These are phyloP conservation scores for Neolamprologus caudopunctatus DNA, from an alignment of 2,113 vertebrate species.

Conservation along the genomic window DNA sequence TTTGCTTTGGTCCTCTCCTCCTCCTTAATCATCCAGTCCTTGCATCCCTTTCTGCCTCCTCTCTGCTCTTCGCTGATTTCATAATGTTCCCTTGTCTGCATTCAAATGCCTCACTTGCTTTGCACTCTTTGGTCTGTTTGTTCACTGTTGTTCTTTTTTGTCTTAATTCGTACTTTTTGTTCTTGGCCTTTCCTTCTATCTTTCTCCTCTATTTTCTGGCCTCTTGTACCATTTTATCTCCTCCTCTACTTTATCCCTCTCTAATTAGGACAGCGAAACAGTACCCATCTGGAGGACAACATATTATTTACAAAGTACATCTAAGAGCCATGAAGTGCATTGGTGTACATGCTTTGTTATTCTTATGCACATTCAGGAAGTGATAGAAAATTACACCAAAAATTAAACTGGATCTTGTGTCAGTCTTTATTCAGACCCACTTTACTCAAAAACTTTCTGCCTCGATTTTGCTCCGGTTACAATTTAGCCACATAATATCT, in stretches of 20 bases:
- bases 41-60: not conserved
- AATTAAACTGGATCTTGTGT: rapidly evolving
- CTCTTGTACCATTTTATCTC: not conserved
- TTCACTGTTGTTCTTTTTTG: not conserved
- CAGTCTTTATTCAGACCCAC: not conserved
- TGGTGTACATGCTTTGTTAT: not conserved
- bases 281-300: constrained; percentile 9
- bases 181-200: not conserved
- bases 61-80: not conserved
- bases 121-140: not conserved
- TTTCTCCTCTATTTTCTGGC: not conserved
- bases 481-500: not conserved
- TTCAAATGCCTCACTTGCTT: not conserved
- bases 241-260: not conserved
- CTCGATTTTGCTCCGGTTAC: rapidly evolving
- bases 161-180: not conserved
- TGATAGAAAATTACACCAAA: not conserved
- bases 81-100: not conserved
- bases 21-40: constrained; percentile 35
- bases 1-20: constrained; percentile 1
- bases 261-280: constrained; percentile 15
- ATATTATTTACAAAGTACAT: constrained; percentile 13
- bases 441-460: not conserved
- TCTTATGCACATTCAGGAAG: rapidly evolving
- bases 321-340: not conserved